phyloP scores from a whole-genome alignment of 2,797 vertebrate genomes.

The Ceryle rudis region DNA sequence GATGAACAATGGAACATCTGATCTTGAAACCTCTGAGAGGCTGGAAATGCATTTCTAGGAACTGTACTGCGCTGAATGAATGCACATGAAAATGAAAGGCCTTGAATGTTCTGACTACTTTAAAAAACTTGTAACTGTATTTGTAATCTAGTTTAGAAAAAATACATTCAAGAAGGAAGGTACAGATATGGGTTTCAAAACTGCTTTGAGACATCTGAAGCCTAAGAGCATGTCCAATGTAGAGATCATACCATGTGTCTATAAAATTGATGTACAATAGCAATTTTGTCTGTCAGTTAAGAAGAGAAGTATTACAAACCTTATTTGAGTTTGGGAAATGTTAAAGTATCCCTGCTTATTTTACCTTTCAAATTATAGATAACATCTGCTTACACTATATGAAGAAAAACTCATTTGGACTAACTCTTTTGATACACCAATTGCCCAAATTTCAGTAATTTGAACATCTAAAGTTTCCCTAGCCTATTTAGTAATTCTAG shows the following conservation, averaged over 20 bases:
- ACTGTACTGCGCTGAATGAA: neutral
- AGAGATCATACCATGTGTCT: neutral
- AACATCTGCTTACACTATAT: neutral
- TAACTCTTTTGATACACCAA: neutral
- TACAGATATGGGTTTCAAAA: neutral
- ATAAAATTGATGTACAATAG: neutral
- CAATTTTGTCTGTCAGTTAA: conserved; percentile 30
- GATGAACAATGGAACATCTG: neutral
- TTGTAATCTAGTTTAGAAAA: neutral
- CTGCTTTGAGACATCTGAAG: neutral
- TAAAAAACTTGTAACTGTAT: neutral
- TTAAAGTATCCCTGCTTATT: neutral
- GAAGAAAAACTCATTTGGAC: neutral
- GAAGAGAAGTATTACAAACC: neutral
- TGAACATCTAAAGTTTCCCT: neutral
- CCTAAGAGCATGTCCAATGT: neutral
- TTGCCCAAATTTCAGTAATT: neutral
- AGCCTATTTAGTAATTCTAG: neutral
- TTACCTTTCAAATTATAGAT: neutral
- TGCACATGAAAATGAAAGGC: neutral
- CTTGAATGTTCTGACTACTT: neutral
- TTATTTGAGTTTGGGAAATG: neutral
- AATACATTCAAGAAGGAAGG: neutral
- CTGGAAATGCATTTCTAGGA: neutral
- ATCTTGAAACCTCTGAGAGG: neutral